These are phyloP conservation scores for Agrochola lychnidis DNA, from an alignment of 2,888 invertebrate genomes.

Conservation along the genomic window DNA sequence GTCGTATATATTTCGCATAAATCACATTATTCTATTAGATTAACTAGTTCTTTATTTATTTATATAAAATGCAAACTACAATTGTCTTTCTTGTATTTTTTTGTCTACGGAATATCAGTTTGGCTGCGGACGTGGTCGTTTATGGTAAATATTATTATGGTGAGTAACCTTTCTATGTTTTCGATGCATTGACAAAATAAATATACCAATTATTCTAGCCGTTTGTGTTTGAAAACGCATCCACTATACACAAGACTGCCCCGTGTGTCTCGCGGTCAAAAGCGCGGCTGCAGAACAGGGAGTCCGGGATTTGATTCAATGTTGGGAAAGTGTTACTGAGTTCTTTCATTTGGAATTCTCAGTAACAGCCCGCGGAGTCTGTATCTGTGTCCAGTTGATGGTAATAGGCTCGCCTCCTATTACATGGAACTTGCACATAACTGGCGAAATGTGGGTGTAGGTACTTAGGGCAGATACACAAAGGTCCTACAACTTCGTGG, in stretches of 20 bases:
- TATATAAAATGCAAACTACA: no score
- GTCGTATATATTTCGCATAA: background rate
- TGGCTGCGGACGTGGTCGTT: no score
- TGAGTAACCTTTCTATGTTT: no score
- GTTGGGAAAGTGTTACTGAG: background rate
- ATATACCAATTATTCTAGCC: no score
- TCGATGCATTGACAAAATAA: no score
- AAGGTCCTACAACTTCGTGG: background rate
- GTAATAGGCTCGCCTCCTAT: background rate
- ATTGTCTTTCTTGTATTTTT: no score
- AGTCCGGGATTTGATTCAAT: background rate
- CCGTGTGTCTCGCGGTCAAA: background rate
- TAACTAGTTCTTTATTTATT: no score
- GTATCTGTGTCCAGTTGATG: background rate
- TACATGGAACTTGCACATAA: background rate
- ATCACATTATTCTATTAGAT: background rate
- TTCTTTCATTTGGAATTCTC: background rate
- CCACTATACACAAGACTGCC: no score
- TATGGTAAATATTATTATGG: rapidly evolving
- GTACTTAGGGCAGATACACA: background rate
- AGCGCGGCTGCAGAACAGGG: background rate
- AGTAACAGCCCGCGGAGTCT: background rate
- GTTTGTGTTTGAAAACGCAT: no score
- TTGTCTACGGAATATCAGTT: no score
- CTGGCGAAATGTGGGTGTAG: background rate